These are phyloP conservation scores for Drosophila lacicola DNA, from an alignment of 2,888 invertebrate species.

Conservation along the genomic window DNA sequence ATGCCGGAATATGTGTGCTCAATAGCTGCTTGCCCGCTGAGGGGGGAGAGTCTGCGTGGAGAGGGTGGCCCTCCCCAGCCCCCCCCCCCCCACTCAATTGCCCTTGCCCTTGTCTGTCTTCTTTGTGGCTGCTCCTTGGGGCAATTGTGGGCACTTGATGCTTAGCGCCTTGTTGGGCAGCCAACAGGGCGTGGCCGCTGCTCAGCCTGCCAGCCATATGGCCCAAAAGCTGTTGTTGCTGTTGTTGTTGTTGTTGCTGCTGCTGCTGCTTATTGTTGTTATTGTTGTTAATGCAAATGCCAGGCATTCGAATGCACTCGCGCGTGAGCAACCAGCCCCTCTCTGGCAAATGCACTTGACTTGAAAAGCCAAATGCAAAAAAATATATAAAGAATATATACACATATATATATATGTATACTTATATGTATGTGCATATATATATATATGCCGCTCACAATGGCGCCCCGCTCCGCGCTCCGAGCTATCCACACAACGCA, in stretches of 20 bases:
- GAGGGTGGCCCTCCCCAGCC: no score
- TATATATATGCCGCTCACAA: background rate
- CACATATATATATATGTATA: no score
- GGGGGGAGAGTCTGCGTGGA: no score
- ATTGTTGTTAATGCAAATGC: slow-evolving; percentile 58
- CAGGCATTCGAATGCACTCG: slow-evolving; percentile 72
- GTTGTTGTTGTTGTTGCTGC: slow-evolving; percentile 50
- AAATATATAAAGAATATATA: slow-evolving; percentile 15
- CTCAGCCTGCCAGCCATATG: slow-evolving; percentile 42
- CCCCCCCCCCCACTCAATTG: background rate
- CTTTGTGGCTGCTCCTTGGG: slow-evolving; percentile 20
- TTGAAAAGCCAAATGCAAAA: slow-evolving; percentile 53
- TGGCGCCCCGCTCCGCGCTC: background rate
- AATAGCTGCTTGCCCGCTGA: no score
- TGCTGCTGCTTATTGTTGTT: slow-evolving; percentile 41
- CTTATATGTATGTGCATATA: no score
- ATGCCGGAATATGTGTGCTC: background rate
- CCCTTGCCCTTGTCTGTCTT: background rate
- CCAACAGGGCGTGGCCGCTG: slow-evolving; percentile 65
- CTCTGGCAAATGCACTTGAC: slow-evolving; percentile 66
- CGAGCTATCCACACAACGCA: background rate
- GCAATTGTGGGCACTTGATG: slow-evolving; percentile 77
- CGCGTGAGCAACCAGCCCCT: slow-evolving; percentile 50
- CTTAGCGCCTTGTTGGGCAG: slow-evolving; percentile 78
- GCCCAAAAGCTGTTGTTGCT: slow-evolving; percentile 26